Evolutionary conservation across 2,113 vertebrate species (phyloP).

Genomic region (Phainopepla nitens): DNA sequence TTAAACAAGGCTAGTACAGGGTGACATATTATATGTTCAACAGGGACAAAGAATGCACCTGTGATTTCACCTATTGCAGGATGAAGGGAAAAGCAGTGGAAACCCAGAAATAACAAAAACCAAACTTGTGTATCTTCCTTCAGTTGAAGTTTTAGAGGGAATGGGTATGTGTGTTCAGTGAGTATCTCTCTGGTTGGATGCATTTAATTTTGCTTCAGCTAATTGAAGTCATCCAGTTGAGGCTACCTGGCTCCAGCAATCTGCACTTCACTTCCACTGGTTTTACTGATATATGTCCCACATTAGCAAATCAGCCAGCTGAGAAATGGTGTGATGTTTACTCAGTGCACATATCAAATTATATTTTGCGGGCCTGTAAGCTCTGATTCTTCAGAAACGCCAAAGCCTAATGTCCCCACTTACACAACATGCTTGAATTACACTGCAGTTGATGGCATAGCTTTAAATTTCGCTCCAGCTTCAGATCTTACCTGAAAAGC

Average conservation of each 20-base stretch:
- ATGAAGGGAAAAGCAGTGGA: background rate
- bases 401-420: background rate
- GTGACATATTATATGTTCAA: background rate
- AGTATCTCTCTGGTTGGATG: background rate
- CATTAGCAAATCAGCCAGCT: background rate
- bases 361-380: background rate
- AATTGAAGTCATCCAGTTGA: background rate
- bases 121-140: background rate
- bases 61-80: background rate
- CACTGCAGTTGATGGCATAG: background rate
- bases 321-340: constrained; percentile 1
- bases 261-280: background rate
- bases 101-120: background rate
- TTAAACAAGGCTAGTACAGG: background rate
- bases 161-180: background rate
- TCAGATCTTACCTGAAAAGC: background rate
- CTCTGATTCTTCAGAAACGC: background rate
- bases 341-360: background rate
- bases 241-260: constrained; percentile 15
- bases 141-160: background rate
- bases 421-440: background rate
- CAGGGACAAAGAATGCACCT: background rate
- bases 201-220: background rate
- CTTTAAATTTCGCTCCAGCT: background rate
- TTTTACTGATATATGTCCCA: background rate